phyloP scores from a whole-genome alignment of 2,888 invertebrate genomes.

The Phyto melanocephala region DNA sequence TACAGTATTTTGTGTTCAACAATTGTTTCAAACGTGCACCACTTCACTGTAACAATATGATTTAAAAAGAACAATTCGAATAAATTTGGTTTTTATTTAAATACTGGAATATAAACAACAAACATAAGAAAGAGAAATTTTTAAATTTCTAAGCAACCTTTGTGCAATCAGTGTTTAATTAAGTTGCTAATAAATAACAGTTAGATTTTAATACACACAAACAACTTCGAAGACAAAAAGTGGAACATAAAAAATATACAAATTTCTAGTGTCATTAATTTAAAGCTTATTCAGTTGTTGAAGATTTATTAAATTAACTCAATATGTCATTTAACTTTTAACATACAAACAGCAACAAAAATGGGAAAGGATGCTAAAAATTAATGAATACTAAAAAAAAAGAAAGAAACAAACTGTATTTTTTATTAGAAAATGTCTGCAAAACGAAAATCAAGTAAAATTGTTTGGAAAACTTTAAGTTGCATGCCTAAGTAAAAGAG shows the following conservation, averaged over 20 bases:
- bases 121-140: not conserved
- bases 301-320: constrained; percentile 78
- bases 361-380: not conserved
- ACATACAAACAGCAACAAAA: constrained; percentile 13
- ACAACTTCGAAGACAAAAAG: constrained; percentile 72
- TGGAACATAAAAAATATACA: not conserved
- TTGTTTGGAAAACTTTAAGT: constrained; percentile 40
- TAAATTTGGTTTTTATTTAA: not conserved
- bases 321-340: constrained; percentile 62
- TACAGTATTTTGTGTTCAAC: constrained; percentile 1
- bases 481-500: constrained; percentile 7
- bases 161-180: not conserved
- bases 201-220: not conserved
- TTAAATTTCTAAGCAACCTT: not conserved
- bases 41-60: not conserved
- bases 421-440: not conserved
- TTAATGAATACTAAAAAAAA: constrained; percentile 11
- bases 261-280: constrained; percentile 76
- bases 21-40: not conserved
- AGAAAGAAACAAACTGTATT: not conserved
- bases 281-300: constrained; percentile 77
- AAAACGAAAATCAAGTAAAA: constrained; percentile 33
- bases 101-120: not conserved
- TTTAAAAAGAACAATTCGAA: not conserved
- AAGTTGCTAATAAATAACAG: not conserved